Evolutionary conservation across 2,797 vertebrate species (phyloP).

Genomic region (Prunella strophiata): DNA sequence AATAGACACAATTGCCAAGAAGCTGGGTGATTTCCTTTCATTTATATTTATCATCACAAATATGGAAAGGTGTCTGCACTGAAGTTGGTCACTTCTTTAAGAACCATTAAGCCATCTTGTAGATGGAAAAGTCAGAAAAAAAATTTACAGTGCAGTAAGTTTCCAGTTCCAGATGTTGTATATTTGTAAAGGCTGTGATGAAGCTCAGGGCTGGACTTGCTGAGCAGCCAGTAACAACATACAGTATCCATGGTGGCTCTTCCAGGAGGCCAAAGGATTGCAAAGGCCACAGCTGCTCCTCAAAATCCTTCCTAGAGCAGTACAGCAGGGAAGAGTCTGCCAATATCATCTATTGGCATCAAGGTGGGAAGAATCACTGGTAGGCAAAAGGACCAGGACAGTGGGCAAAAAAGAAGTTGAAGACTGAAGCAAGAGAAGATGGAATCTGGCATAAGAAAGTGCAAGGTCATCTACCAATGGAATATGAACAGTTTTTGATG

Average conservation of each 20-base stretch:
- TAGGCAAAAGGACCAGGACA: not conserved
- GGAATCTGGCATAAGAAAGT: not conserved
- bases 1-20: not conserved
- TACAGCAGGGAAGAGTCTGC: not conserved
- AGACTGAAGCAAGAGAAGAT: not conserved
- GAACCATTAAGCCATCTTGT: not conserved
- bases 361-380: not conserved
- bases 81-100: not conserved
- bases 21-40: not conserved
- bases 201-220: not conserved
- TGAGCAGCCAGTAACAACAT: not conserved
- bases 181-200: not conserved
- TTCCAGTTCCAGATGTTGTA: not conserved
- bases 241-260: not conserved
- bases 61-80: not conserved
- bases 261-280: not conserved
- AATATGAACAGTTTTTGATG: not conserved
- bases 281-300: not conserved
- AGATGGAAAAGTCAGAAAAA: not conserved
- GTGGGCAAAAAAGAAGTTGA: not conserved
- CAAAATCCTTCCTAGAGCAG: not conserved
- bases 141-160: not conserved
- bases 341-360: not conserved
- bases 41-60: not conserved
- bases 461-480: not conserved